phyloP scores from a whole-genome alignment of 2,113 vertebrate species.

The Microtus richardsoni region DNA sequence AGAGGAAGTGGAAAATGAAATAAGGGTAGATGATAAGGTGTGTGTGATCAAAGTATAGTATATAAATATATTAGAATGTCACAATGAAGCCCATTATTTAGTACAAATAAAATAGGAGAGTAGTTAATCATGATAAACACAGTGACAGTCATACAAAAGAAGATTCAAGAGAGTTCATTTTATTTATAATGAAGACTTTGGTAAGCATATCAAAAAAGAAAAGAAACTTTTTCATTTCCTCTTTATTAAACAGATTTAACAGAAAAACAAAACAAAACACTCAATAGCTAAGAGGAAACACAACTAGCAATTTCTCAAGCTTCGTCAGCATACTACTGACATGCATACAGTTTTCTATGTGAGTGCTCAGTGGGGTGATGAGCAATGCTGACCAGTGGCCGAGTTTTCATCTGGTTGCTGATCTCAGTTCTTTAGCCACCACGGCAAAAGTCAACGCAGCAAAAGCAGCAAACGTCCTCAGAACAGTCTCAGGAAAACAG shows the following conservation, averaged over 20 bases:
- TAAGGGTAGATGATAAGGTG: background rate
- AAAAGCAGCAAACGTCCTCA: background rate
- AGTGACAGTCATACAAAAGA: constrained; percentile 18
- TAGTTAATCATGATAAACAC: background rate
- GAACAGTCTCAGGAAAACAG: background rate
- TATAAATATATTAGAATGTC: background rate
- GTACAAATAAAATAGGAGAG: background rate
- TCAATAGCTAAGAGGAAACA: background rate
- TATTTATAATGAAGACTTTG: constrained; percentile 14
- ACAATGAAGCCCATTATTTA: background rate
- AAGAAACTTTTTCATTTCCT: background rate
- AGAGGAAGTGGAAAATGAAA: background rate
- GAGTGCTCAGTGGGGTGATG: background rate
- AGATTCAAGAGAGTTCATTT: background rate
- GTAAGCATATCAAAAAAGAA: constrained; percentile 21
- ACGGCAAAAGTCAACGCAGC: background rate
- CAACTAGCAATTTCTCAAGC: background rate
- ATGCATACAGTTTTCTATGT: background rate
- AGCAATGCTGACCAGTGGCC: too few species aligned
- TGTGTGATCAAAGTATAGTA: background rate
- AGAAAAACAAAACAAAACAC: background rate
- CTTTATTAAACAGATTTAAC: background rate
- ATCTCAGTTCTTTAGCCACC: background rate
- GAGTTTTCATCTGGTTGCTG: background rate
- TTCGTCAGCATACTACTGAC: background rate